phyloP scores from a whole-genome alignment of 2,888 invertebrate genomes.

The Catocala nupta region DNA sequence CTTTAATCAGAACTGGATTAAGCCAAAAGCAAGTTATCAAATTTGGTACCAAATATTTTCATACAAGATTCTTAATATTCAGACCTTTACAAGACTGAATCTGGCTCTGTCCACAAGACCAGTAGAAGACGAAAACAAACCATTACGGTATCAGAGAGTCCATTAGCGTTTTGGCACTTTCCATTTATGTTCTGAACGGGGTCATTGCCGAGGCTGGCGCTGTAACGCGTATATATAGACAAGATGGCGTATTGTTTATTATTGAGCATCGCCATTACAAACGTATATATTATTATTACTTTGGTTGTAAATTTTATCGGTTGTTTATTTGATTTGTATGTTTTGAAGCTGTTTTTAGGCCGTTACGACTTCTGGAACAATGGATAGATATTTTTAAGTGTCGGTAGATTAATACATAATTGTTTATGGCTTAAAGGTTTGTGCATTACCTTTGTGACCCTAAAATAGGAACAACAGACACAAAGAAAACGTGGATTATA shows the following conservation, averaged over 20 bases:
- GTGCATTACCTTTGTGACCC: no score
- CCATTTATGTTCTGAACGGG: constrained; percentile 5
- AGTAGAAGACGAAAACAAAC: background rate
- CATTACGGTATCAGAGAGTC: constrained; percentile 5
- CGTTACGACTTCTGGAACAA: background rate
- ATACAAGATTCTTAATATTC: no score
- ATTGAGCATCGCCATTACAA: constrained; percentile 14
- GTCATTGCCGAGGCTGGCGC: constrained; percentile 38
- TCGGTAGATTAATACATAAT: no score
- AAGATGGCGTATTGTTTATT: constrained; percentile 60
- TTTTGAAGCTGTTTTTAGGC: background rate
- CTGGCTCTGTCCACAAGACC: background rate
- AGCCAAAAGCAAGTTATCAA: no score
- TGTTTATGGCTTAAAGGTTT: no score
- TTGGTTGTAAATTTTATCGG: background rate
- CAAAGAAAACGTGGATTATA: no score
- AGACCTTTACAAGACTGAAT: no score
- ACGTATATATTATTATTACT: background rate
- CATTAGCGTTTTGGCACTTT: constrained; percentile 23
- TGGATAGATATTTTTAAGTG: no score
- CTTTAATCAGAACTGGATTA: no score
- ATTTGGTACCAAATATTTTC: no score
- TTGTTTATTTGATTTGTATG: background rate
- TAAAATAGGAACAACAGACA: no score
- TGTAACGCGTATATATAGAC: constrained; percentile 53